These are phyloP conservation scores for Hirtodrosophila histrioides DNA, from an alignment of 2,888 invertebrate species.

Conservation along the genomic window DNA sequence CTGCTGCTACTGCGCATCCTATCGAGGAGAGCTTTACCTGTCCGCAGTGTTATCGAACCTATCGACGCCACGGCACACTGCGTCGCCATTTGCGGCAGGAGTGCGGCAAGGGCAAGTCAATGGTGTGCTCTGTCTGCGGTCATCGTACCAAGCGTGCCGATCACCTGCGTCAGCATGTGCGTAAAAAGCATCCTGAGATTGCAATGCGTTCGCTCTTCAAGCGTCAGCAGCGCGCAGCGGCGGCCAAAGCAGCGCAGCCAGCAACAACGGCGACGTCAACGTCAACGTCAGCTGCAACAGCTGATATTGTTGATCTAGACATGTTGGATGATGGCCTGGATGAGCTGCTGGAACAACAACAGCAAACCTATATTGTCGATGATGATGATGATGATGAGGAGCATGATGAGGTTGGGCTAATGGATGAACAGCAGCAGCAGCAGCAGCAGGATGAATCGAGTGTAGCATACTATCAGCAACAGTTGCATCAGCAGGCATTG, in stretches of 20 bases:
- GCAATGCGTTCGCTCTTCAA: conserved; percentile 83
- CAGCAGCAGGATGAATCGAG: conserved; percentile 22
- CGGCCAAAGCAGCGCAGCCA: conserved; percentile 57
- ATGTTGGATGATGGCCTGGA: conserved; percentile 60
- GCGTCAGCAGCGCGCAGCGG: conserved; percentile 70
- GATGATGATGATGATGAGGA: conserved; percentile 67
- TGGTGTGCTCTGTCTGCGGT: conserved; percentile 85
- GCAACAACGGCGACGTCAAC: conserved; percentile 2
- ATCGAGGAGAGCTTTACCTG: conserved; percentile 83
- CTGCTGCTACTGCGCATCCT: conserved; percentile 27
- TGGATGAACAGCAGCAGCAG: conserved; percentile 7
- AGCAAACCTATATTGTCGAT: conserved; percentile 49
- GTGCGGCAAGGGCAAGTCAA: conserved; percentile 85
- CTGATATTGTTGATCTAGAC: conserved; percentile 68
- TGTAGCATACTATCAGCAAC: conserved; percentile 66
- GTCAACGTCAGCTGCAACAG: not conserved
- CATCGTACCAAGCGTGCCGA: conserved; percentile 86
- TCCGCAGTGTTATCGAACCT: conserved; percentile 85
- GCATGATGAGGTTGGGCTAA: conserved; percentile 18
- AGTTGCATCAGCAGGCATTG: conserved; percentile 74
- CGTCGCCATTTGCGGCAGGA: conserved; percentile 86
- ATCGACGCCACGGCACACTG: conserved; percentile 86
- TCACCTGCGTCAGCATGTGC: conserved; percentile 86
- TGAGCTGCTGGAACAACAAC: conserved; percentile 43
- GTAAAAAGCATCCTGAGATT: conserved; percentile 85